Conservation (phyloP, 2,113 vertebrate genomes). For the Pavo muticus region DNA sequence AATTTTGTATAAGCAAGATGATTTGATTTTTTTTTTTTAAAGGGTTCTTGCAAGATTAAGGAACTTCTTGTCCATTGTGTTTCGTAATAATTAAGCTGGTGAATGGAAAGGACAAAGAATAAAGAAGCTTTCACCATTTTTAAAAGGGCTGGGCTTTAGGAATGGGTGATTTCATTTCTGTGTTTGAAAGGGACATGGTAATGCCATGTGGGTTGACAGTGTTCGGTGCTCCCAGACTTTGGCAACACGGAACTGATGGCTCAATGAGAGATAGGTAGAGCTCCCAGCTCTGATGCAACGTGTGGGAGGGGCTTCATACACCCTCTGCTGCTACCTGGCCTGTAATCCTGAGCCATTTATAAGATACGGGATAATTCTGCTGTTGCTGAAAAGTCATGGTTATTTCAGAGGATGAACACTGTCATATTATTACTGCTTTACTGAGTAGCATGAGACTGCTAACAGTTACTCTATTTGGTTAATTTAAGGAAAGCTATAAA, state of each 20-base stretch:
- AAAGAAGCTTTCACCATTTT: not conserved
- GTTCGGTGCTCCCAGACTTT: not conserved
- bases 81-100: not conserved
- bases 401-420: not conserved
- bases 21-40: not conserved
- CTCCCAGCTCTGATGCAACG: not conserved
- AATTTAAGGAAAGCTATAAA: slow-evolving; percentile 18
- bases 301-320: not conserved
- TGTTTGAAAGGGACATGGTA: not conserved
- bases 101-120: not conserved
- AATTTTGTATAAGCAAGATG: not conserved
- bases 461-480: not conserved
- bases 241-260: not conserved
- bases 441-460: not conserved
- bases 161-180: not conserved
- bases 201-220: fast-evolving
- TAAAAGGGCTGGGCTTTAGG: not conserved
- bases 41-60: not conserved
- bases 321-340: not conserved
- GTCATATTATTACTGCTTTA: not conserved
- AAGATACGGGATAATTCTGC: not conserved
- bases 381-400: not conserved
- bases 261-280: not conserved
- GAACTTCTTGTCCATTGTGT: not conserved
- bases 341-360: not conserved